Percentiles rank a stretch among this genome's conserved stretches.
Conservation (phyloP, 2,797 vertebrate genomes). For the Microctenopoma lineatum region DNA sequence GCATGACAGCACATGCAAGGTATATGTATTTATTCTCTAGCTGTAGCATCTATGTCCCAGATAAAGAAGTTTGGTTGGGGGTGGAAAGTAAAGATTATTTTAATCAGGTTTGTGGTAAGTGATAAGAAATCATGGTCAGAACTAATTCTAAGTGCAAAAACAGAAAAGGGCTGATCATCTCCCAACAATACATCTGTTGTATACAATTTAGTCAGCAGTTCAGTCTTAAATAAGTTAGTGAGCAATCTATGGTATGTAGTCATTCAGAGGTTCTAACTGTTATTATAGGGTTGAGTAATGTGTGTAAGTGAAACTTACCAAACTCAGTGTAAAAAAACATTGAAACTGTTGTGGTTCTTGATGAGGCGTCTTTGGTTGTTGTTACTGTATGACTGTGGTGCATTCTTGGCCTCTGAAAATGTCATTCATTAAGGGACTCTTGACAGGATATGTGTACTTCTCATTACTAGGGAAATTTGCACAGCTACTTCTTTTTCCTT, state of each 20-base stretch:
- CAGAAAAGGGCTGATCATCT: conserved; percentile 34
- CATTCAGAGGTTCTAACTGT: conserved; percentile 25
- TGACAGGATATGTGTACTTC: not conserved
- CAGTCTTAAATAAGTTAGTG: conserved; percentile 56
- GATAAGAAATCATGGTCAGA: conserved; percentile 10
- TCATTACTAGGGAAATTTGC: not conserved
- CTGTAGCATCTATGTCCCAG: not conserved
- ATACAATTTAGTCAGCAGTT: conserved; percentile 43
- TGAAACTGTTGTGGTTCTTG: conserved; percentile 22
- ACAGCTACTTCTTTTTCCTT: too few relatives aligned
- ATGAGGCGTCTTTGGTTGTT: conserved; percentile 24
- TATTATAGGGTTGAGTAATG: conserved; percentile 1
- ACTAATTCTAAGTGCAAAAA: conserved; percentile 20
- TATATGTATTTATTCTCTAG: not conserved
- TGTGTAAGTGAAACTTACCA: conserved; percentile 12
- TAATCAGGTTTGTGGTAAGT: conserved; percentile 8
- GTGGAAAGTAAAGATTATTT: not conserved
- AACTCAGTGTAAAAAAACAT: not conserved
- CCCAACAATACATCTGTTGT: conserved; percentile 57
- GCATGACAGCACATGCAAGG: not conserved
- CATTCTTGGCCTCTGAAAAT: not conserved
- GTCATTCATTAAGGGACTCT: conserved; percentile 2
- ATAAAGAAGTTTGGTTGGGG: not conserved
- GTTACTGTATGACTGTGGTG: conserved; percentile 15
- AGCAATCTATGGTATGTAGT: conserved; percentile 57